Evolutionary conservation across 2,888 invertebrate species (phyloP).

Genomic region (Hemaris fuciformis): DNA sequence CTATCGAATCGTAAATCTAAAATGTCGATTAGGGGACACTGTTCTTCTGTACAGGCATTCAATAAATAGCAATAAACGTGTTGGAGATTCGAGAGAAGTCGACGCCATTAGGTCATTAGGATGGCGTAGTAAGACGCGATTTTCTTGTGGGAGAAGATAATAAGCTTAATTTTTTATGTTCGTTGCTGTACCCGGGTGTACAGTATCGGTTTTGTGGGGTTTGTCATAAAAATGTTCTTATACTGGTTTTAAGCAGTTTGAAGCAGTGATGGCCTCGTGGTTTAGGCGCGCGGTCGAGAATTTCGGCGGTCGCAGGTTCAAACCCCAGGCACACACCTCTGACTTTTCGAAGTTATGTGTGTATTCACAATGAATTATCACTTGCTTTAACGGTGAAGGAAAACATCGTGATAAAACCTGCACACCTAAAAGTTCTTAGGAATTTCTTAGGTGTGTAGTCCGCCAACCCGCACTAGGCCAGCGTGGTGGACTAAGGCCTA

Average conservation of each 20-base stretch:
- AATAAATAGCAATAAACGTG: conserved; percentile 61
- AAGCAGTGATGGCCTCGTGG: too few relatives aligned
- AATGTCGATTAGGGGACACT: conserved; percentile 52
- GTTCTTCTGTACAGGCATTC: conserved; percentile 39
- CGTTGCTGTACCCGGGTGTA: neutral
- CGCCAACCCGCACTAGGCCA: too few relatives aligned
- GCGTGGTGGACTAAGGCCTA: too few relatives aligned
- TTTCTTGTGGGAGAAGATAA: conserved; percentile 29
- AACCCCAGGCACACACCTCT: too few relatives aligned
- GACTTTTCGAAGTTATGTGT: too few relatives aligned
- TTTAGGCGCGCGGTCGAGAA: too few relatives aligned
- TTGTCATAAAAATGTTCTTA: neutral
- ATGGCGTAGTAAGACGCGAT: conserved; percentile 40
- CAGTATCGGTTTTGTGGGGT: neutral
- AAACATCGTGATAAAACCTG: too few relatives aligned
- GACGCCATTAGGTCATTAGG: conserved; percentile 39
- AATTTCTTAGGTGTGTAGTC: too few relatives aligned
- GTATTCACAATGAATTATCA: too few relatives aligned
- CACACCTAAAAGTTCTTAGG: too few relatives aligned
- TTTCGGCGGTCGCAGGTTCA: too few relatives aligned
- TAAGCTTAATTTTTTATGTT: conserved; percentile 23
- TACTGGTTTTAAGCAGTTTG: neutral
- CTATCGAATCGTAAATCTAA: conserved; percentile 52
- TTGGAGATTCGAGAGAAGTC: conserved; percentile 23
- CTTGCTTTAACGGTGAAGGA: too few relatives aligned